Percentiles rank a stretch among this genome's conserved stretches.
These are phyloP conservation scores for Drosophila tsacasi DNA, from an alignment of 1,140 invertebrate genomes.

Conservation along the genomic window DNA sequence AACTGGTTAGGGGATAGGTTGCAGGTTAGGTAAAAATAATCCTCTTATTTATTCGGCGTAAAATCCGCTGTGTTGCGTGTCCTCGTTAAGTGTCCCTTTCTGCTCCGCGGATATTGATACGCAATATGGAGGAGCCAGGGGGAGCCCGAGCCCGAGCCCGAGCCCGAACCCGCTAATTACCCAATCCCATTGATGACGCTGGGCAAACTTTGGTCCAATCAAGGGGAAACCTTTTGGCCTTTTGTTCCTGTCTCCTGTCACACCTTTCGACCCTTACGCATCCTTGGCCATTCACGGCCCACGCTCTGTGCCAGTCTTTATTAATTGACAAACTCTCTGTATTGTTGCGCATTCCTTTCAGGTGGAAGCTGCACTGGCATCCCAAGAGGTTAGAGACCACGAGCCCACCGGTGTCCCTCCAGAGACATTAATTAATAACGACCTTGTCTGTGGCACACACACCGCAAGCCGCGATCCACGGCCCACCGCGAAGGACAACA, in stretches of 20 bases:
- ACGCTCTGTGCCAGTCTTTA: slow-evolving; percentile 21
- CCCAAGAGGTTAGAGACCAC: slow-evolving; percentile 47
- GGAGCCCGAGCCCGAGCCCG: background rate
- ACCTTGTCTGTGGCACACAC: slow-evolving; percentile 47
- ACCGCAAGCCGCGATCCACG: background rate
- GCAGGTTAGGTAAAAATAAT: slow-evolving; percentile 17
- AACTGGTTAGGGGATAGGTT: background rate
- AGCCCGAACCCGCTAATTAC: slow-evolving; percentile 22
- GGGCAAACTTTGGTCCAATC: slow-evolving; percentile 35
- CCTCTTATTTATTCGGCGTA: slow-evolving; percentile 1
- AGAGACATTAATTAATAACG: slow-evolving; percentile 76
- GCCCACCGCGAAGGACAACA: slow-evolving; percentile 16
- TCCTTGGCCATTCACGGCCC: slow-evolving; percentile 13
- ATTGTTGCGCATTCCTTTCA: slow-evolving; percentile 58
- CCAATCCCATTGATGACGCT: slow-evolving; percentile 42
- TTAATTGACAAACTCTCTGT: slow-evolving; percentile 42
- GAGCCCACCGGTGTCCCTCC: slow-evolving; percentile 27
- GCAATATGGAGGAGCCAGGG: background rate
- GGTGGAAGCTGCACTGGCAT: slow-evolving; percentile 64
- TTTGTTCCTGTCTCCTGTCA: slow-evolving; percentile 12
- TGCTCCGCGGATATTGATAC: slow-evolving; percentile 6
- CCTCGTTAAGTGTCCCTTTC: slow-evolving; percentile 11
- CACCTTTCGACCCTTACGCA: slow-evolving; percentile 22
- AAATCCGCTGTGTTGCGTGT: slow-evolving; percentile 4
- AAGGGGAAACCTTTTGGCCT: slow-evolving; percentile 19